Base-by-base conservation (phyloP, 2,888 invertebrate species). In the Epirrhoe alternata region DNA sequence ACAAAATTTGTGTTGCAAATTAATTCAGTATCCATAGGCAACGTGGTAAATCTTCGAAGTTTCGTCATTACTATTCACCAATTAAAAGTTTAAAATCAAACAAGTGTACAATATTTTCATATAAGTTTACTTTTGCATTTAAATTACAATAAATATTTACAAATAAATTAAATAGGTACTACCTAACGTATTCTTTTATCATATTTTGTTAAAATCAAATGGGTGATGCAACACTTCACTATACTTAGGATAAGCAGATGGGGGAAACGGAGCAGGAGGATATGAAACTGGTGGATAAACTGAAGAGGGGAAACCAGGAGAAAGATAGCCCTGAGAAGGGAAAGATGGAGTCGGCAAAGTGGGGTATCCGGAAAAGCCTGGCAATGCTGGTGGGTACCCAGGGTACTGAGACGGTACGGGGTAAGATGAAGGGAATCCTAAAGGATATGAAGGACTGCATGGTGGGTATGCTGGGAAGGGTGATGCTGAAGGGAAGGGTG, bases 381-480 rank as follows among this genome's bases (percentile, higher is more conserved):
- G 50, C 8, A 17, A 31, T 2, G 51, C 16, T 33, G 35, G n/a
- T 30, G 59, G 8, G 6, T 42, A 51, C 1, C 51, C n/a, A 17
- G 56, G 8, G 45, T 57, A 62, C 42, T 51, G 56, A 10, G 54
- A 16, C 10, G 59, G 58, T 12, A 61, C 17, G 17, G 68, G 58
- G 17, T 57, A 58, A 57, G 64, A 59, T 8, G 61, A 38, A 0
- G 64, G 24, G 35, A 59, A 65, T 16, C 47, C 61, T 61, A 38
- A 17, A 49, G 66, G 58, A 45, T 68, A 72, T 42, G 68, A 60
- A 24, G 24, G 24, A 24, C 24, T 24, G 24, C 24, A 24, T 24
- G 24, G 24, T 4, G 63, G 17, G 10, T 70, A 69, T 33, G 64
- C 62, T 56, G 73, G 58, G 50, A 63, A 74, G 7, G 74, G 49